Conservation (phyloP, 2,797 vertebrate species). For the Crenichthys baileyi region DNA sequence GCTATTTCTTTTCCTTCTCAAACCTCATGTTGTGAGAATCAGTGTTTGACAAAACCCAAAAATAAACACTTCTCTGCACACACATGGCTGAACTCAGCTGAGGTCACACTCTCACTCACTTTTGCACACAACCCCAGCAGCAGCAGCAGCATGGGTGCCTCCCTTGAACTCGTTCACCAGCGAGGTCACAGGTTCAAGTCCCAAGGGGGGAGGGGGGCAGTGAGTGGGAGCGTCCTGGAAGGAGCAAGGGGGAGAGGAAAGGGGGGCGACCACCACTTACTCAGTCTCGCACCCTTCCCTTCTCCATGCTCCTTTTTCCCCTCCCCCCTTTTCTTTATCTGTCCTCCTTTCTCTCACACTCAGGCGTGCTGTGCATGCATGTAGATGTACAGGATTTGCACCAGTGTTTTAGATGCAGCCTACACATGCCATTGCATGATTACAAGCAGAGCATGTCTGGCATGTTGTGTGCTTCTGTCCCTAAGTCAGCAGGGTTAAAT, state of each 20-base stretch:
- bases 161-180: constrained; percentile 79
- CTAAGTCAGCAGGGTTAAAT: constrained; percentile 16
- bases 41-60: constrained; percentile 7
- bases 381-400: background rate
- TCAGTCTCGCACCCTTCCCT: background rate
- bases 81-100: constrained; percentile 1
- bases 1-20: background rate
- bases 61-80: constrained; percentile 1
- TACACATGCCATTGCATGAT: background rate
- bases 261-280: constrained; percentile 32
- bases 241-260: constrained; percentile 7
- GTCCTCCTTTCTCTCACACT: constrained; percentile 47
- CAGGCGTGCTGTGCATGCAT: constrained; percentile 5
- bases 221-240: constrained; percentile 37
- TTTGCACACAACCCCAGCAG: constrained; percentile 10
- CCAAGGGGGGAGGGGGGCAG: constrained; percentile 69
- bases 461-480: constrained; percentile 15
- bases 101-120: constrained; percentile 30
- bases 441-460: constrained; percentile 9
- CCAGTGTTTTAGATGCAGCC: constrained; percentile 1
- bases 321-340: constrained; percentile 34
- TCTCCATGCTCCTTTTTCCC: constrained; percentile 33
- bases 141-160: constrained; percentile 64
- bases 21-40: background rate
- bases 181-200: constrained; percentile 84